These are phyloP conservation scores for Elanus axillaris DNA, from an alignment of 2,113 vertebrate genomes.

Conservation along the genomic window DNA sequence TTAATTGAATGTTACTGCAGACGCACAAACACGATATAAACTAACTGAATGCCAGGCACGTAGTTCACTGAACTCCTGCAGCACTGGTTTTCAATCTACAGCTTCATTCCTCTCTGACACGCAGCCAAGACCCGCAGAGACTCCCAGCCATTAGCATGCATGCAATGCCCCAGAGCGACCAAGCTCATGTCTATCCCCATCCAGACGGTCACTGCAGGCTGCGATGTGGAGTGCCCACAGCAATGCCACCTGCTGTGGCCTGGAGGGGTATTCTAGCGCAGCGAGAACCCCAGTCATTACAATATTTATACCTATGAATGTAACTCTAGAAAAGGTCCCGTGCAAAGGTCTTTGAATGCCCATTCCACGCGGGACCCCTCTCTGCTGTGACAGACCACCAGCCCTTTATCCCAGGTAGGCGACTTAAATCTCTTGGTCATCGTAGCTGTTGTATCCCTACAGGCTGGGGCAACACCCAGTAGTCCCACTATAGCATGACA, in stretches of 20 bases:
- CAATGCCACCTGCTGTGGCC: not conserved
- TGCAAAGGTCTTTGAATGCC: not conserved
- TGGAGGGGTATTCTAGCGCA: not conserved
- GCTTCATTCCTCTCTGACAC: not conserved
- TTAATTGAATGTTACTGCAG: not conserved
- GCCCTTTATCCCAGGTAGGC: not conserved
- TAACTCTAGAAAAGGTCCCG: not conserved
- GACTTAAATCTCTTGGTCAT: not conserved
- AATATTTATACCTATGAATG: not conserved
- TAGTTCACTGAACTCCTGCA: not conserved
- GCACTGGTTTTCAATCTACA: not conserved
- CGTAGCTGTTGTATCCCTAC: not conserved
- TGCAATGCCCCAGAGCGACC: not conserved
- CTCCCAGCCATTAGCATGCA: not conserved
- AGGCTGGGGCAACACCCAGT: not conserved
- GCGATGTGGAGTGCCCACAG: not conserved
- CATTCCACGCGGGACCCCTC: not conserved
- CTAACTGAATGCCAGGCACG: not conserved
- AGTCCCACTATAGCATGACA: not conserved
- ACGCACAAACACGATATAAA: not conserved
- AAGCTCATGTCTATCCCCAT: not conserved
- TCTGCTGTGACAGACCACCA: not conserved
- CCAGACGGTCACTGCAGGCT: not conserved
- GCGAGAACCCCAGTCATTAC: fast-evolving
- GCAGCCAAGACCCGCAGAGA: not conserved